Conservation (phyloP, 2,797 vertebrate species). For the Brachyrhaphis roseni region DNA sequence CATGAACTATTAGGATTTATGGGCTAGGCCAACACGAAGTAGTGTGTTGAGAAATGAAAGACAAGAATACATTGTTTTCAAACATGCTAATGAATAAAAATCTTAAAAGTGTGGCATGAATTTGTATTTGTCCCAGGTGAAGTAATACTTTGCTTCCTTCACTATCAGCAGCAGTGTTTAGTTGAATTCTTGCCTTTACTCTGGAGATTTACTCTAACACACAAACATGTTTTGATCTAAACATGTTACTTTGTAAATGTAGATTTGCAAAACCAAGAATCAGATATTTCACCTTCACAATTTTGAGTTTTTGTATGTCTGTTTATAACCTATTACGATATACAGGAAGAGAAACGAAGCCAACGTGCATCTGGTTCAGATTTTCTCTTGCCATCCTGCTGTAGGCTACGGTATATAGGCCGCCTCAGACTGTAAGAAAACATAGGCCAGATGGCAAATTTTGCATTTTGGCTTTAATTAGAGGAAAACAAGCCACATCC, state of each 20-base stretch:
- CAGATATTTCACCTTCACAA: background rate
- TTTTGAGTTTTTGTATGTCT: constrained; percentile 42
- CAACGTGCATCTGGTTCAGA: constrained; percentile 59
- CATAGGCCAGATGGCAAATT: constrained; percentile 65
- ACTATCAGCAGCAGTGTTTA: background rate
- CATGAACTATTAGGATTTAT: background rate
- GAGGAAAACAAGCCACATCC: constrained; percentile 45
- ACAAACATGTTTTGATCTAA: background rate
- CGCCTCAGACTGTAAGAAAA: constrained; percentile 49
- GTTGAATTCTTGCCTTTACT: background rate
- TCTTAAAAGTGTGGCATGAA: constrained; percentile 2
- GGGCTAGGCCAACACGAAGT: background rate
- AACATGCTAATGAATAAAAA: background rate
- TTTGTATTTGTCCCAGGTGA: background rate
- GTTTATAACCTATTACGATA: background rate
- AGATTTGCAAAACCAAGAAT: background rate
- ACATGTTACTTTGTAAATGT: background rate
- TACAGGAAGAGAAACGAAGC: constrained; percentile 31
- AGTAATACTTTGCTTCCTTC: background rate
- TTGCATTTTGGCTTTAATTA: constrained; percentile 67
- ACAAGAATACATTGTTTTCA: background rate
- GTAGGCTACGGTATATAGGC: constrained; percentile 51
- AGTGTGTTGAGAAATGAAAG: background rate
- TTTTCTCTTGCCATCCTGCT: constrained; percentile 47
- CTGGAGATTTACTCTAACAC: background rate